Conservation (phyloP, 2,888 invertebrate genomes). For the Hedya salicella region DNA sequence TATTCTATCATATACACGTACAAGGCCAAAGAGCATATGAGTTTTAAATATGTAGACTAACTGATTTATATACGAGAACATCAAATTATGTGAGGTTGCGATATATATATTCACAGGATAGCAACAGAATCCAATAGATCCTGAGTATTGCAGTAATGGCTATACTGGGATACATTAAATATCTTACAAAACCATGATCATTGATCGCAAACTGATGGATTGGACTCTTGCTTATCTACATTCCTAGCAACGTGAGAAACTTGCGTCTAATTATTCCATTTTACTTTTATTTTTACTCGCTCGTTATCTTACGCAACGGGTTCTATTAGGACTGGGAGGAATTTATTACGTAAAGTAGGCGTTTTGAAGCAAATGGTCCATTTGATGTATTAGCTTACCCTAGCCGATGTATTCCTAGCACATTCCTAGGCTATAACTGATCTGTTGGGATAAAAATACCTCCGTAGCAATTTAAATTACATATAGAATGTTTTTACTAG, state of each 20-base stretch:
- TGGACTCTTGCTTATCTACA: slow-evolving; percentile 1
- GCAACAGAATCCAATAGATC: no score
- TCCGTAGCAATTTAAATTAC: neutral
- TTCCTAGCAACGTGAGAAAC: slow-evolving; percentile 25
- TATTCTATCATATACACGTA: no score
- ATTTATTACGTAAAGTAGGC: slow-evolving; percentile 28
- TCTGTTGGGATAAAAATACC: neutral
- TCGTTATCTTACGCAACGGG: slow-evolving; percentile 11
- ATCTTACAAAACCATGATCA: neutral
- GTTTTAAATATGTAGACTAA: no score
- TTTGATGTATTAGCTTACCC: slow-evolving; percentile 15
- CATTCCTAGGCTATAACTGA: neutral
- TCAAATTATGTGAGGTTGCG: no score
- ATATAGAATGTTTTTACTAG: neutral
- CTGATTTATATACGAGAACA: no score
- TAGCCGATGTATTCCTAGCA: neutral
- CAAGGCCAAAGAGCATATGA: no score
- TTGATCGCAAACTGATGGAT: neutral
- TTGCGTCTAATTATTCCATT: slow-evolving; percentile 18
- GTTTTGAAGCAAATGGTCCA: slow-evolving; percentile 17
- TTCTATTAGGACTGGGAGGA: slow-evolving; percentile 15
- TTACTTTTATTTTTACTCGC: slow-evolving; percentile 11
- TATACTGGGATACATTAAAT: no score
- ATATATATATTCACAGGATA: no score
- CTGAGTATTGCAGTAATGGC: no score